A percentile compares a stretch with the other conserved stretches of the same genome.
These are phyloP conservation scores for Lasioglossum oenotherae DNA, from an alignment of 2,888 invertebrate species.

Conservation along the genomic window DNA sequence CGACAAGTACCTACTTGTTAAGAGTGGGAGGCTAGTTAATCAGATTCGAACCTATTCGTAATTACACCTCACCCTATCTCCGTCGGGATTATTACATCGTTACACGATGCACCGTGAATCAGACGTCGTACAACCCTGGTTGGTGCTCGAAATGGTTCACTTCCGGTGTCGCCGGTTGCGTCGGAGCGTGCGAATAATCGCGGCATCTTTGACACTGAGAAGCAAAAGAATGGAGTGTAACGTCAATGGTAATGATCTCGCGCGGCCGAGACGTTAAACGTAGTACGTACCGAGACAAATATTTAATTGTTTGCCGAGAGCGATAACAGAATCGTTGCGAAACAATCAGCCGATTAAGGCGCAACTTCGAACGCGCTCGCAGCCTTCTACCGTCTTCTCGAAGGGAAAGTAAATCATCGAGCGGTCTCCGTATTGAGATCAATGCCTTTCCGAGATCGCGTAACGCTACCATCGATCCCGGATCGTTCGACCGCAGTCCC, in stretches of 20 bases:
- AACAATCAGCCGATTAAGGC: constrained; percentile 17
- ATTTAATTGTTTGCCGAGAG: neutral
- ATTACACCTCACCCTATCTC: neutral
- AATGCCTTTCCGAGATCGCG: constrained; percentile 49
- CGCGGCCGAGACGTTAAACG: neutral
- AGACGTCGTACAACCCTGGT: constrained; percentile 44
- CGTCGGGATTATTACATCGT: neutral
- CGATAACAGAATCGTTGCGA: constrained; percentile 18
- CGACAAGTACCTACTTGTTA: neutral
- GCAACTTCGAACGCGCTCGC: constrained; percentile 3
- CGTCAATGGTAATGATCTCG: neutral
- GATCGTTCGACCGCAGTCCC: neutral
- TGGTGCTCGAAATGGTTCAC: constrained; percentile 70
- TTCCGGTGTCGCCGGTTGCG: constrained; percentile 65
- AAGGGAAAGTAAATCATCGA: constrained; percentile 56
- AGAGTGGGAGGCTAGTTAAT: neutral
- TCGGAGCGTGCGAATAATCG: constrained; percentile 72
- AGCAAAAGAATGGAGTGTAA: neutral
- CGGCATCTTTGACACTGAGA: constrained; percentile 67
- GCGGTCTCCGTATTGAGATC: constrained; percentile 46
- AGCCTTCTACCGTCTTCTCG: constrained; percentile 33
- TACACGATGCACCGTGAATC: neutral
- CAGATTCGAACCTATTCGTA: neutral
- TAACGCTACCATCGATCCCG: constrained; percentile 38
- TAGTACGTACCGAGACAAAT: neutral